phyloP scores from a whole-genome alignment of 2,888 invertebrate species.

The Cheilosia urbana region DNA sequence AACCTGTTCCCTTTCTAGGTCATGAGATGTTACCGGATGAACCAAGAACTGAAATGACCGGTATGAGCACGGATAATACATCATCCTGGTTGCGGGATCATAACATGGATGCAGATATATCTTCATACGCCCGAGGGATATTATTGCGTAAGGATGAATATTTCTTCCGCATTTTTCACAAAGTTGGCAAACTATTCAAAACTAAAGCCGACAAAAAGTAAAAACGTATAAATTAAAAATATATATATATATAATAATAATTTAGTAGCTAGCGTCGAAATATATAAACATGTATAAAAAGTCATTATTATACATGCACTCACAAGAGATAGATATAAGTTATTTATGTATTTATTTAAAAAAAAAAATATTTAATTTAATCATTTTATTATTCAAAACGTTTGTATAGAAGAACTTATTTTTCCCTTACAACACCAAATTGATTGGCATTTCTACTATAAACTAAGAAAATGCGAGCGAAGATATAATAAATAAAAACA shows the following conservation, averaged over 20 bases:
- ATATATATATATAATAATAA: constrained; percentile 16
- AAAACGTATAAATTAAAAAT: constrained; percentile 4
- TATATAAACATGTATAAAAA: constrained; percentile 29
- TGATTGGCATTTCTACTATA: constrained; percentile 49
- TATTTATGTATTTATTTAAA: constrained; percentile 61
- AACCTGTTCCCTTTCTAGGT: constrained; percentile 77
- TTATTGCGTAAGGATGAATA: constrained; percentile 95
- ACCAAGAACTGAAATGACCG: constrained; percentile 90
- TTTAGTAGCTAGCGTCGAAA: constrained; percentile 60
- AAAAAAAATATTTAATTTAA: constrained; percentile 38
- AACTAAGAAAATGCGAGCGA: constrained; percentile 64
- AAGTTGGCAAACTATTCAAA: constrained; percentile 88
- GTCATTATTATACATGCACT: constrained; percentile 25
- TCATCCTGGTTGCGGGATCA: constrained; percentile 97
- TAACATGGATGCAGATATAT: constrained; percentile 97
- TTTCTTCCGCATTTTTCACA: constrained; percentile 97
- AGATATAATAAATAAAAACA: constrained; percentile 56
- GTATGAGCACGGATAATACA: constrained; percentile 96
- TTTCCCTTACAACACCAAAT: background rate
- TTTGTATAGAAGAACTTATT: constrained; percentile 29
- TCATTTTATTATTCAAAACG: constrained; percentile 40
- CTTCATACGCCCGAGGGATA: constrained; percentile 94
- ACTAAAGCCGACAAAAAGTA: constrained; percentile 1
- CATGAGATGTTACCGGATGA: constrained; percentile 85
- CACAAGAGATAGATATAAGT: constrained; percentile 52